Percentiles rank a stretch among this genome's conserved stretches.
These are phyloP conservation scores for Stenodema calcarata DNA, from an alignment of 2,888 invertebrate species.

Conservation along the genomic window DNA sequence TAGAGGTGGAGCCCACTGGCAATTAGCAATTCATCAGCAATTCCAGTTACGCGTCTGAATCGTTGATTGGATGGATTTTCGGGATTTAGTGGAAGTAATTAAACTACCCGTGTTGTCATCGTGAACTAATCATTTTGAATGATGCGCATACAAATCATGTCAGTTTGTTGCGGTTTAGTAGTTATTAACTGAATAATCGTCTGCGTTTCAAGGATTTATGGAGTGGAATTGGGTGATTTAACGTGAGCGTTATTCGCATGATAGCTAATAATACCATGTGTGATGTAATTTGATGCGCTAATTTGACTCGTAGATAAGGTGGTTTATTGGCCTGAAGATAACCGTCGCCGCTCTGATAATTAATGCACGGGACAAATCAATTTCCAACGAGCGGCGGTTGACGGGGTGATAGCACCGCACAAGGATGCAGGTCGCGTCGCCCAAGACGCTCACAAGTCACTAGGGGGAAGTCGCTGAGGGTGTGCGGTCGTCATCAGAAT, in stretches of 20 bases:
- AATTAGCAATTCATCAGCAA: too few species aligned
- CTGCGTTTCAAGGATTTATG: background rate
- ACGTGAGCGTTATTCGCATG: background rate
- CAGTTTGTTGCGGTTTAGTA: background rate
- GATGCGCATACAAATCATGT: background rate
- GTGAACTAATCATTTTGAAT: background rate
- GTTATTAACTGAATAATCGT: conserved; percentile 1
- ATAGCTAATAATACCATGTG: conserved; percentile 30
- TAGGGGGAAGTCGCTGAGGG: background rate
- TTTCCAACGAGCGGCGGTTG: background rate
- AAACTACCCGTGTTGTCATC: background rate
- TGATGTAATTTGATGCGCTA: conserved; percentile 18
- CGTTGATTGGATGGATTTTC: too few species aligned
- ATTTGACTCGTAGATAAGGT: conserved; percentile 35
- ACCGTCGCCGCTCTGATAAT: conserved; percentile 1
- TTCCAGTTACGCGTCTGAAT: too few species aligned
- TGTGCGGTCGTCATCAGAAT: background rate
- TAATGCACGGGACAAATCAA: conserved; percentile 17
- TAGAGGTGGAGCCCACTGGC: too few species aligned
- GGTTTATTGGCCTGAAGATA: conserved; percentile 23
- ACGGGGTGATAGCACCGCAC: background rate
- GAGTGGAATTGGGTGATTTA: conserved; percentile 18
- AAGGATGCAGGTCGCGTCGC: background rate
- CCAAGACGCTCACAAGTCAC: background rate
- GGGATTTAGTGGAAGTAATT: background rate